Conservation (phyloP, 2,888 invertebrate species). For the Perizoma affinitatum region DNA sequence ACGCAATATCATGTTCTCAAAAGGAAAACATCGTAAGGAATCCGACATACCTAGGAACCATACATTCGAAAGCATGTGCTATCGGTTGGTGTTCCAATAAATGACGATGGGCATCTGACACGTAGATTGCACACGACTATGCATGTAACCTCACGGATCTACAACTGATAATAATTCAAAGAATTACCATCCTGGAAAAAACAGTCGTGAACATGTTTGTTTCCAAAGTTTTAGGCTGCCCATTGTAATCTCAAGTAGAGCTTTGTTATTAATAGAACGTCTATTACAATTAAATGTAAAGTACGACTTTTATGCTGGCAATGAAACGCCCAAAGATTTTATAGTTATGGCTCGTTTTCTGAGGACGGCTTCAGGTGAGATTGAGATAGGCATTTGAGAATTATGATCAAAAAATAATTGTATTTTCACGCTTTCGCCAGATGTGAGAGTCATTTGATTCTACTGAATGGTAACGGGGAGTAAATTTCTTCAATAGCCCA, state of each 20-base stretch:
- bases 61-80: too few relatives aligned
- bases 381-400: constrained; percentile 14
- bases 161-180: too few relatives aligned
- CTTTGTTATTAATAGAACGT: constrained; percentile 8
- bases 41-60: too few relatives aligned
- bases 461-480: neutral
- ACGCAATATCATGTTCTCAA: too few relatives aligned
- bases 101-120: too few relatives aligned
- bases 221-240: neutral
- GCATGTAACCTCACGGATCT: too few relatives aligned
- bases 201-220: too few relatives aligned
- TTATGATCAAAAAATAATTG: constrained; percentile 20
- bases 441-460: constrained; percentile 18
- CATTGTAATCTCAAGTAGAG: neutral
- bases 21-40: too few relatives aligned
- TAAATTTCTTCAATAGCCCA: constrained; percentile 1
- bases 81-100: too few relatives aligned
- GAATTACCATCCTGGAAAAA: neutral
- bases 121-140: too few relatives aligned
- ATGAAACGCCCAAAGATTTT: constrained; percentile 60
- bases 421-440: constrained; percentile 22
- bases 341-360: constrained; percentile 53
- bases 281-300: constrained; percentile 35
- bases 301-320: constrained; percentile 56
- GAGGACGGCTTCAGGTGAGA: constrained; percentile 18